Conservation (phyloP, 2,888 invertebrate genomes). For the Lagria hirta region DNA sequence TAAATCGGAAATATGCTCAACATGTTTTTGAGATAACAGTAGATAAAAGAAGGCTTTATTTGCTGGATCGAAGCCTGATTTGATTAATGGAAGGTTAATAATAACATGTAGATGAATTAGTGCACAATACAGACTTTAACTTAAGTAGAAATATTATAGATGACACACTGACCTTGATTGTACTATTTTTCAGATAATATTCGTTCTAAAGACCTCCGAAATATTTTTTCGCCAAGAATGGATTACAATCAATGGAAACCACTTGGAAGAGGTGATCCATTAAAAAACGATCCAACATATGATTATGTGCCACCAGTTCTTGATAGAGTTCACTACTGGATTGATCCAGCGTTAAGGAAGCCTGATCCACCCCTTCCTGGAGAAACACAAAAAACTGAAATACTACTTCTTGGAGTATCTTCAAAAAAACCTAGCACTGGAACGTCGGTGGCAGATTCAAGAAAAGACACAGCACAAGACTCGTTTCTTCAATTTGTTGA, state of each 20-base stretch:
- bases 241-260: conserved; percentile 87
- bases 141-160: conserved; percentile 7
- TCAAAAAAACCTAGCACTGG: conserved; percentile 65
- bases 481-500: conserved; percentile 56
- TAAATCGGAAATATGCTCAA: too few relatives aligned
- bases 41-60: too few relatives aligned
- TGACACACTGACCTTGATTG: conserved; percentile 24
- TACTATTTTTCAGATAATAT: conserved; percentile 32
- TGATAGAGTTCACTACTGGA: conserved; percentile 80
- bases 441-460: conserved; percentile 44
- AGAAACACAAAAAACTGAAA: conserved; percentile 64
- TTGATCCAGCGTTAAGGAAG: conserved; percentile 63
- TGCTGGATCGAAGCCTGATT: too few relatives aligned
- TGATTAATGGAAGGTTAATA: conserved; percentile 11
- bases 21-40: too few relatives aligned
- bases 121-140: conserved; percentile 22
- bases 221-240: conserved; percentile 71
- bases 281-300: conserved; percentile 82
- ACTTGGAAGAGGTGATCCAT: conserved; percentile 76
- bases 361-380: conserved; percentile 58
- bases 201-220: conserved; percentile 41
- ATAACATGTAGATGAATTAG: conserved; percentile 14
- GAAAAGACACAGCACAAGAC: conserved; percentile 51
- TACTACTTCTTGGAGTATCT: conserved; percentile 68
- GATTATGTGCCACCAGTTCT: conserved; percentile 82